These are phyloP conservation scores for Nephrocerus scutellatus DNA, from an alignment of 2,888 invertebrate genomes.

Conservation along the genomic window DNA sequence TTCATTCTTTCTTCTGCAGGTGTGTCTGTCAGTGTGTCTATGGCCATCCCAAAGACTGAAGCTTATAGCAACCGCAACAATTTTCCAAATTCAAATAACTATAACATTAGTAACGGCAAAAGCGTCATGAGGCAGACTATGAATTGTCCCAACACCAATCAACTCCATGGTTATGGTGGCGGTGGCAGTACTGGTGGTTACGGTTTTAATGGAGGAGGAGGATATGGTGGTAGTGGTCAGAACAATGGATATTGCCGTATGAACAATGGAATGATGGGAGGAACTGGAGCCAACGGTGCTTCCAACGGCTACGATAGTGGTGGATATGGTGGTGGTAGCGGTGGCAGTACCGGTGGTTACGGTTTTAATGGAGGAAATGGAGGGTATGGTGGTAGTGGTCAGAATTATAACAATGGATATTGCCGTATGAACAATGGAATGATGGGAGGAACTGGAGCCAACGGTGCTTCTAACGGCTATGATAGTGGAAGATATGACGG, in stretches of 20 bases:
- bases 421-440: not conserved
- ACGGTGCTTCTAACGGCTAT: not conserved
- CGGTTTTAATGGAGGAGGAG: slow-evolving; percentile 4
- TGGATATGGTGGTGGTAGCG: not conserved
- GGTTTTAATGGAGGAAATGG: not conserved
- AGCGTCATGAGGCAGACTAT: too few relatives aligned
- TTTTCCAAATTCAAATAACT: slow-evolving; percentile 30
- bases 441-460: not conserved
- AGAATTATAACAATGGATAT: not conserved
- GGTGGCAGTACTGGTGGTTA: slow-evolving; percentile 28
- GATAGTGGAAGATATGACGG: not conserved
- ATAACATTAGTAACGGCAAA: too few relatives aligned
- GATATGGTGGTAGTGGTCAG: not conserved
- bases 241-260: not conserved
- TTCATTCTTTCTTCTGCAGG: slow-evolving; percentile 58
- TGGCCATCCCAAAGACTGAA: slow-evolving; percentile 81
- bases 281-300: not conserved
- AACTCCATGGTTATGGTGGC: slow-evolving; percentile 31
- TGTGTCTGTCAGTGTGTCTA: slow-evolving; percentile 79
- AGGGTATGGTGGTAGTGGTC: not conserved
- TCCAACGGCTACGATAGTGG: not conserved
- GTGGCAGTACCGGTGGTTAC: not conserved
- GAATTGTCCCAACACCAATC: too few relatives aligned
- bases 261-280: not conserved
- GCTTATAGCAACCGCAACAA: slow-evolving; percentile 52